phyloP scores from a whole-genome alignment of 2,888 invertebrate genomes.

The Rhagium mordax region DNA sequence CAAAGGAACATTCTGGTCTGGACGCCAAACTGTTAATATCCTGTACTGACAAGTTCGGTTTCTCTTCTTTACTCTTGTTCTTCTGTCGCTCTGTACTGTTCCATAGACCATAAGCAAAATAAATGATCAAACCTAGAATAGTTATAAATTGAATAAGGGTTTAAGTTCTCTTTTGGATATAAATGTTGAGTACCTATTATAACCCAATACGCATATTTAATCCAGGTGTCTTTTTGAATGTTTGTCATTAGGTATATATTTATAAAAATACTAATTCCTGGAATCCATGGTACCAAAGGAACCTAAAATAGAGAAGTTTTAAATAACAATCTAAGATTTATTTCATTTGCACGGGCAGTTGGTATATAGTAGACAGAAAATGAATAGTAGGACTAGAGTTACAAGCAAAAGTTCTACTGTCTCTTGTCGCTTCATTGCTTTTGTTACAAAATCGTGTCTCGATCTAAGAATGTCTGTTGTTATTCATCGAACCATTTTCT shows the following conservation, averaged over 20 bases:
- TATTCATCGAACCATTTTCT: too few relatives aligned
- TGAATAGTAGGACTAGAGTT: too few relatives aligned
- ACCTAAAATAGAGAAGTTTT: constrained; percentile 72
- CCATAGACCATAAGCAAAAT: constrained; percentile 82
- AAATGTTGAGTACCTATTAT: constrained; percentile 75
- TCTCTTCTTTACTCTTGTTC: constrained; percentile 22
- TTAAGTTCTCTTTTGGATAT: not conserved
- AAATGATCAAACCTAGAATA: constrained; percentile 79
- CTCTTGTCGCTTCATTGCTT: too few relatives aligned
- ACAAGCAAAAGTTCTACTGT: too few relatives aligned
- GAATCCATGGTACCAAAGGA: constrained; percentile 87
- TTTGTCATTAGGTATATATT: constrained; percentile 91
- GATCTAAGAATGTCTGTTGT: too few relatives aligned
- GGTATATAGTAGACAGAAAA: too few relatives aligned
- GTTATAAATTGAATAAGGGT: not conserved
- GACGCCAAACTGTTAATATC: not conserved
- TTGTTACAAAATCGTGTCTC: too few relatives aligned
- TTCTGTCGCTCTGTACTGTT: constrained; percentile 74
- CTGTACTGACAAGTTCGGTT: not conserved
- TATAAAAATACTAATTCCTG: constrained; percentile 84
- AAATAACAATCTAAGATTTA: not conserved
- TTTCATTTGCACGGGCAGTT: too few relatives aligned
- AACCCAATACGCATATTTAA: constrained; percentile 87
- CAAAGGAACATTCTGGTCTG: not conserved
- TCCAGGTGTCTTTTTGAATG: constrained; percentile 85